A percentile compares a stretch with the other conserved stretches of the same genome.
Evolutionary conservation across 2,888 invertebrate genomes (phyloP).

Genomic region (Machimus rusticus): DNA sequence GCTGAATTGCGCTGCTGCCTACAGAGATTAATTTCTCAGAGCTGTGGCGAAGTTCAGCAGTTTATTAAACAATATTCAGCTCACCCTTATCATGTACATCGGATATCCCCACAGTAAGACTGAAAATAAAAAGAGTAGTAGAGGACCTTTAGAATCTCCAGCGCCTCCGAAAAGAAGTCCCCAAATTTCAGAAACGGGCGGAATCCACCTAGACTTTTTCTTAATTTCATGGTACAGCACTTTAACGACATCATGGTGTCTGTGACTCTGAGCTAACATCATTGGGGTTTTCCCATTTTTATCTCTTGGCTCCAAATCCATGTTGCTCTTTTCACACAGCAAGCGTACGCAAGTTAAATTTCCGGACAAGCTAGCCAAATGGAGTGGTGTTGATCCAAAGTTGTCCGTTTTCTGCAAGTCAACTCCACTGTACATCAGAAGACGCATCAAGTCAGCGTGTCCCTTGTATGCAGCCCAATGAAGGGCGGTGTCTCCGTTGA

Average conservation of each 20-base stretch:
- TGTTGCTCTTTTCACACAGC: conserved; percentile 89
- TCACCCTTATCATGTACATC: conserved; percentile 86
- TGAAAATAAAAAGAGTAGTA: conserved; percentile 84
- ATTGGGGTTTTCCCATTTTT: conserved; percentile 93
- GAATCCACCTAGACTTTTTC: conserved; percentile 84
- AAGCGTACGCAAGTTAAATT: conserved; percentile 86
- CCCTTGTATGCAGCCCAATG: conserved; percentile 97
- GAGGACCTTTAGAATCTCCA: conserved; percentile 88
- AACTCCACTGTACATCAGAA: conserved; percentile 90
- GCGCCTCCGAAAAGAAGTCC: conserved; percentile 88
- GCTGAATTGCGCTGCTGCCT: not conserved
- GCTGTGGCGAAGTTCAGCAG: not conserved
- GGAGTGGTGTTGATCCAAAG: conserved; percentile 90
- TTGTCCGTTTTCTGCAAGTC: conserved; percentile 89
- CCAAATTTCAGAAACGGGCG: conserved; percentile 88
- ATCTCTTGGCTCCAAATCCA: conserved; percentile 85
- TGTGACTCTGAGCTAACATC: conserved; percentile 87
- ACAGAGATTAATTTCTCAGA: too few species aligned
- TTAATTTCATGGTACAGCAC: conserved; percentile 83
- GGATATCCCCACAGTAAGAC: conserved; percentile 92
- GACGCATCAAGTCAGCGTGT: conserved; percentile 84
- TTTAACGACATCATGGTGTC: conserved; percentile 84
- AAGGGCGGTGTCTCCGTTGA: conserved; percentile 90
- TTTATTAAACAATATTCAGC: conserved; percentile 47
- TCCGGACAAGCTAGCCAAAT: conserved; percentile 88